Base-by-base conservation (phyloP, 1,140 invertebrate species). In the Cataglyphis hispanica region DNA sequence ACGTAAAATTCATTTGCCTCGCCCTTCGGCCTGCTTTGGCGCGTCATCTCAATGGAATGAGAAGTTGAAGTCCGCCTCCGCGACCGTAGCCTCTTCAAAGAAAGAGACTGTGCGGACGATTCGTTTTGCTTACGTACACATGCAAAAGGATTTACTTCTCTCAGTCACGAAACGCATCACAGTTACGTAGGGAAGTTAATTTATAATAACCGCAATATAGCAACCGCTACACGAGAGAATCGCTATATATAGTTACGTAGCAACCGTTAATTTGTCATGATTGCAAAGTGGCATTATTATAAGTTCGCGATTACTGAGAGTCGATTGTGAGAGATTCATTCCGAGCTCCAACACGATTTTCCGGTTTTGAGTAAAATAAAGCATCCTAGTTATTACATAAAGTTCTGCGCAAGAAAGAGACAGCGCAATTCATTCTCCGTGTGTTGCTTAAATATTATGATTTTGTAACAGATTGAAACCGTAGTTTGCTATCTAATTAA, bases 1-100 rank as follows among this genome's bases (percentile, higher is more conserved):
- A 72, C 37, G 22, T 72, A 72, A 72, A 78, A 78, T 83, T 85
- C 85, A n/a, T 66, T 80, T 70, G 58, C 78, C 66, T 81, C 78
- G 70, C 81, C 72, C 53, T 63, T 75, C 60, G 67, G 22, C 34
- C 50, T 61, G 81, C 70, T 27, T n/a, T 46, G 81, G 40, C 56
- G 58, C 91, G 91, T 93, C 92, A 93, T 89, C 91, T 87, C 58
- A 77, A 46, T 88, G 91, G 92, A 93, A 93, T 93, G 90, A 92
- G 92, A 93, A 92, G 90, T 87, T 72, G 87, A 92, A 91, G 89
- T 91, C 90, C 70, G 89, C 84, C 91, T 92, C 86, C 87, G 84
- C 77, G 89, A 90, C 69, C 66, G 76, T 70, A 58, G 31, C 40
- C 40, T 25, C 25, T 66, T 43, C 19, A 53, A 60, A 67, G 37